Evolutionary conservation across 2,888 invertebrate species (phyloP).

Genomic region (Plusia festucae): DNA sequence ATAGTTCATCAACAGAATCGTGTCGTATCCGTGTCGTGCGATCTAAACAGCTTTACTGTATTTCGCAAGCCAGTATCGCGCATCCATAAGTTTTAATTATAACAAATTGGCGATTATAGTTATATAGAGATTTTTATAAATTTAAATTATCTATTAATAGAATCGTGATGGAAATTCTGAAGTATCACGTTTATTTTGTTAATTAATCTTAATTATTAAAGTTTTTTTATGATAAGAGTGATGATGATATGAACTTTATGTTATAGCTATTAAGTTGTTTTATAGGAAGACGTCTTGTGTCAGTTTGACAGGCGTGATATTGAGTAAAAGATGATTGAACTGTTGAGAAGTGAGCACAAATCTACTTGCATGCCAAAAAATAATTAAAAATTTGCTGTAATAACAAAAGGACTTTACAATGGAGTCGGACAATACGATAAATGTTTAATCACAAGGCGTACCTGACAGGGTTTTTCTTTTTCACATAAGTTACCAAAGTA

Average conservation of each 20-base stretch:
- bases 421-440: too few species aligned
- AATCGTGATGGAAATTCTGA: constrained; percentile 49
- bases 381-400: background rate
- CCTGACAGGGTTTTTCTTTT: too few species aligned
- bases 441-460: too few species aligned
- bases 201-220: constrained; percentile 29
- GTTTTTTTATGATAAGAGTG: background rate
- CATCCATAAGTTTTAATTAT: constrained; percentile 47
- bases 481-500: too few species aligned
- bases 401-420: too few species aligned
- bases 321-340: background rate
- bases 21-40: constrained; percentile 34
- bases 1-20: constrained; percentile 13
- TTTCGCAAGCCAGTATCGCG: constrained; percentile 41
- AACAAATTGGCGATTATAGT: constrained; percentile 40
- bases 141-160: constrained; percentile 28
- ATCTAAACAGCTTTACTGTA: constrained; percentile 16
- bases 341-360: background rate
- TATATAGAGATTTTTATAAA: constrained; percentile 35
- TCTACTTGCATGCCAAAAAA: background rate
- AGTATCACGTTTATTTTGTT: constrained; percentile 22
- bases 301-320: background rate
- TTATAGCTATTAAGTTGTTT: background rate
- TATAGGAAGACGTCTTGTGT: background rate
- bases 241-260: constrained; percentile 2